A percentile compares a stretch with the other conserved stretches of the same genome.
These are phyloP conservation scores for Marisa cornuarietis DNA, from an alignment of 1,140 invertebrate species.

Conservation along the genomic window DNA sequence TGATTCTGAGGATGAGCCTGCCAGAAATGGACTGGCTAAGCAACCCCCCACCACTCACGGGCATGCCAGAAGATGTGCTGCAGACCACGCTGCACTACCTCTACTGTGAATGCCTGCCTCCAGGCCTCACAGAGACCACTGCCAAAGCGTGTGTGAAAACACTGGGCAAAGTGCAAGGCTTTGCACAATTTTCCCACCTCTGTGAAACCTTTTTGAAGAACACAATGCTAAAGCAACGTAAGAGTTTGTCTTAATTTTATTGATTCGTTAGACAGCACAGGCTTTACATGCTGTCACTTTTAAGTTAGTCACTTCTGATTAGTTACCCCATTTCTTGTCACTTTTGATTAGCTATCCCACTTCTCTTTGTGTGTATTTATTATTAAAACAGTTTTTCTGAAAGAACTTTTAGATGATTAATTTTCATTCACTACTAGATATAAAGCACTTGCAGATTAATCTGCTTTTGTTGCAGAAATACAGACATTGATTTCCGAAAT, in stretches of 20 bases:
- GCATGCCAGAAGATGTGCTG: conserved; percentile 71
- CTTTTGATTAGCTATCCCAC: no score
- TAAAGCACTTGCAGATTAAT: conserved; percentile 2
- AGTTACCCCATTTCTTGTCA: no score
- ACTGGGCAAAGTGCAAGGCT: conserved; percentile 67
- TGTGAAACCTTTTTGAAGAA: conserved; percentile 73
- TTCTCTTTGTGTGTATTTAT: no score
- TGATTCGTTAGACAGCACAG: no score
- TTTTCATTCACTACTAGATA: not conserved
- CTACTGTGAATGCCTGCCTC: conserved; percentile 74
- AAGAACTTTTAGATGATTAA: no score
- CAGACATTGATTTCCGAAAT: conserved; percentile 73
- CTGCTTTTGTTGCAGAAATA: conserved; percentile 69
- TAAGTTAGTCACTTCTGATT: no score
- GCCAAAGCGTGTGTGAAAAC: conserved; percentile 70
- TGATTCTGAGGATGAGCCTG: conserved; percentile 71
- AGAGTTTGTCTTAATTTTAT: conserved; percentile 41
- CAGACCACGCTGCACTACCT: conserved; percentile 73
- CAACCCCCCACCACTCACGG: conserved; percentile 62
- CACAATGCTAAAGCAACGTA: conserved; percentile 74
- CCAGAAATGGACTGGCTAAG: conserved; percentile 70
- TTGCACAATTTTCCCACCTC: conserved; percentile 70
- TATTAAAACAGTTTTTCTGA: no score
- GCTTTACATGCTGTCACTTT: no score
- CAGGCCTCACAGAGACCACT: conserved; percentile 69